These are phyloP conservation scores for Thalassarche chlororhynchos DNA, from an alignment of 2,113 vertebrate genomes.

Conservation along the genomic window DNA sequence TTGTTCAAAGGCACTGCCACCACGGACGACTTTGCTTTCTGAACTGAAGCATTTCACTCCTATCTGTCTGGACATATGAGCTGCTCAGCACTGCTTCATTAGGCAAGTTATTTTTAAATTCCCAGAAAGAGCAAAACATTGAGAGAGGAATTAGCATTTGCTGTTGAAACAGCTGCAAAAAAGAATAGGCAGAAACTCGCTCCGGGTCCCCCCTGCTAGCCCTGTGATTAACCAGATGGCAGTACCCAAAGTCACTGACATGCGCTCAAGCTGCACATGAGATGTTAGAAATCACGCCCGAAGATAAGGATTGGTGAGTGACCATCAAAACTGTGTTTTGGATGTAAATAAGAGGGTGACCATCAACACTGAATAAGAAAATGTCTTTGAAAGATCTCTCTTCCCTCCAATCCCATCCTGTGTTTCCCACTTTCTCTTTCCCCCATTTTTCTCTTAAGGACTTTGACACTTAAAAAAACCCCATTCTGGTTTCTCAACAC, in stretches of 20 bases:
- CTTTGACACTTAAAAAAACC: background rate
- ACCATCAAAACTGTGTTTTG: background rate
- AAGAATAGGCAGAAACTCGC: background rate
- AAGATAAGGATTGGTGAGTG: background rate
- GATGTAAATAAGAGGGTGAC: background rate
- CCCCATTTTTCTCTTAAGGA: background rate
- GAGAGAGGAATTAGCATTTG: slow-evolving; percentile 49
- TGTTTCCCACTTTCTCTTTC: background rate
- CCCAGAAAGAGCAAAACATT: slow-evolving; percentile 51
- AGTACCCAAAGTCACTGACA: background rate
- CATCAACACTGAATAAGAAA: background rate
- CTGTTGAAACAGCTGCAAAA: slow-evolving; percentile 24
- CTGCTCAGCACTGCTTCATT: slow-evolving; percentile 51
- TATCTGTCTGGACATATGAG: slow-evolving; percentile 57
- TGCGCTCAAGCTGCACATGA: background rate
- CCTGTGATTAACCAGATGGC: slow-evolving; percentile 1
- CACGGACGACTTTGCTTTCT: slow-evolving; percentile 1
- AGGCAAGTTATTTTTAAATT: slow-evolving; percentile 66
- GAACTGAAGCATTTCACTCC: slow-evolving; percentile 47
- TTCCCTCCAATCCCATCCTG: background rate
- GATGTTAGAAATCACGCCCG: background rate
- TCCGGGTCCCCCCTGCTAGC: background rate
- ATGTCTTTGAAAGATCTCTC: background rate
- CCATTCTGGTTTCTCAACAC: background rate
- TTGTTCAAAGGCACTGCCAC: slow-evolving; percentile 51